Conservation (phyloP, 2,888 invertebrate genomes). For the Pollenia amentaria region DNA sequence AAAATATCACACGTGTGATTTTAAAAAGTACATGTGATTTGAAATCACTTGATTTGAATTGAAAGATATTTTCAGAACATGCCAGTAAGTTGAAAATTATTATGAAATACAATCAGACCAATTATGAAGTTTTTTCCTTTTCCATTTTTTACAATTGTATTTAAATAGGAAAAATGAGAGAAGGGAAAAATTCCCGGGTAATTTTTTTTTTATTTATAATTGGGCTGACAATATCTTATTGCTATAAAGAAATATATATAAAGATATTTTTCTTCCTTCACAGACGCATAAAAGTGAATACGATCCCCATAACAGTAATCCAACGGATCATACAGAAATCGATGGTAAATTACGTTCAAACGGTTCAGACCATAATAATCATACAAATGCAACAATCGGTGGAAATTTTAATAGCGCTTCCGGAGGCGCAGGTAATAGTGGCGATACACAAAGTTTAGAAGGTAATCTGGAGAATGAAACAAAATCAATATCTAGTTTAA, state of each 20-base stretch:
- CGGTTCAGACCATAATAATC: conserved; percentile 67
- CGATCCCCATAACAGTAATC: conserved; percentile 76
- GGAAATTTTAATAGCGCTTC: conserved; percentile 66
- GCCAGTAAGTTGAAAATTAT: too few species aligned
- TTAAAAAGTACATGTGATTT: too few species aligned
- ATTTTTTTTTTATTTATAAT: too few species aligned
- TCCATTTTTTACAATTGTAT: too few species aligned
- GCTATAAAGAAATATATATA: not conserved
- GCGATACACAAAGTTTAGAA: conserved; percentile 96
- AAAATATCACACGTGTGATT: too few species aligned
- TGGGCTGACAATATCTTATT: too few species aligned
- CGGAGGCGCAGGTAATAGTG: conserved; percentile 88
- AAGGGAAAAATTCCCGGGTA: too few species aligned
- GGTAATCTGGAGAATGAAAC: conserved; percentile 97
- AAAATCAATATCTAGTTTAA: conserved; percentile 93
- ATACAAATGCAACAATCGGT: conserved; percentile 72
- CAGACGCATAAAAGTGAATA: conserved; percentile 82
- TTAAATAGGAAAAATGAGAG: too few species aligned
- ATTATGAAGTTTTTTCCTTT: too few species aligned
- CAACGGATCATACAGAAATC: conserved; percentile 62
- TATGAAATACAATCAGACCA: too few species aligned
- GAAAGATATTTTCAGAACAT: too few species aligned
- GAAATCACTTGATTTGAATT: too few species aligned
- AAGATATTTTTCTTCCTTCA: not conserved
- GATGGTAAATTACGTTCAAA: conserved; percentile 71